Base-by-base conservation (phyloP, 1,140 invertebrate genomes). In the Eueides isabella region DNA sequence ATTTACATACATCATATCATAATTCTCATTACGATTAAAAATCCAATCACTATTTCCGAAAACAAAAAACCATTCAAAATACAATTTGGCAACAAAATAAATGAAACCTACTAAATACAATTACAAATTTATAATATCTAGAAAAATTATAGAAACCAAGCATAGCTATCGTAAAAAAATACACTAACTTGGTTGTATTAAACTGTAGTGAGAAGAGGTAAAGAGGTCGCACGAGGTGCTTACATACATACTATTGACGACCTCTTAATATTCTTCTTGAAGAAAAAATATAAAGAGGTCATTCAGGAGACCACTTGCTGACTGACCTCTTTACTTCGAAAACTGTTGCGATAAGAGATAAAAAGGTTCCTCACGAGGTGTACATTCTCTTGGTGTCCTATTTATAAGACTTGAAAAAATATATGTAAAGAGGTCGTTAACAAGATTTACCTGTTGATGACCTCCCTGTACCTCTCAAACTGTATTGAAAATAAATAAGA, bases 261-360 rank as follows among this genome's bases (percentile, higher is more conserved):
- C 31, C 31, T 31, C 31, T 7, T 31, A n/a, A n/a, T 31, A 7
- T 31, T 5, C 31, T 7, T 31, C 31, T 31, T 7, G 7, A 31
- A 31, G 3, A 31, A 31, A 31, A 7, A 5, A 5, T 3, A n/a
- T 5, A n/a, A 9, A 19, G 48, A 55, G n/a, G 2, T 23, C 7
- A 5, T 55, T 97, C 96, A 97, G 94, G 96, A 97, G 73, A 99
- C 97, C 99, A 98, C 76, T 6, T n/a, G 16, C n/a, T 44, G 41
- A 19, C 6, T 5, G 6, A 14, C 41, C n/a, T 44, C n/a, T 44
- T 16, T 44, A 44, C 16, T 16, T 6, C 41, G n/a, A 16, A 44
- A 19, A 19, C 16, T 38, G 35, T 38, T 5, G 35, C 3, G 3
- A 31, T 5, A 31, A 7, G 3, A 5, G 31, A 7, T n/a, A 19